Evolutionary conservation across 1,140 invertebrate genomes (phyloP), one percentile per base, ranked within the genome.

Genomic region (Chelonus insularis): DNA sequence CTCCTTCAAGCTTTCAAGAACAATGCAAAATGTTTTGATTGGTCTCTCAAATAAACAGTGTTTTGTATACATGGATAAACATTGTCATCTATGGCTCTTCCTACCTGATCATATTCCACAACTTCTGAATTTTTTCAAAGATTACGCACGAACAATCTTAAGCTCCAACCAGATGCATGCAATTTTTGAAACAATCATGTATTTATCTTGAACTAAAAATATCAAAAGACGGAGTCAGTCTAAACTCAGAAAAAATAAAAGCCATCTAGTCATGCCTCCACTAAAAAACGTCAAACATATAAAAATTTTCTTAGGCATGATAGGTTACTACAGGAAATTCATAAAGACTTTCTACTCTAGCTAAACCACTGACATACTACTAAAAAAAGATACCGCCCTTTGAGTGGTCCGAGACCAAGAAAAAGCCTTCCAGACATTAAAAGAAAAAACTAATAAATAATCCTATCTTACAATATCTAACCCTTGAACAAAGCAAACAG

Each of bases 141-240:
- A 16, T 14, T 58, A 2, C 12, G 56, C n/a, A 25, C 32, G 5
- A 5, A 32, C 41, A 47, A 16, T 2, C 16, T 58, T 1, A 58
- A 32, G 5, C 56, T 48, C 1, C 29, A 58, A 45, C 56, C 25
- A 0, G 56, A 58, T n/a, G n/a, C n/a, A n/a, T n/a, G n/a, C n/a
- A n/a, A n/a, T n/a, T n/a, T n/a, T n/a, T n/a, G n/a, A 29, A 41
- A 18, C 7, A 54, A 4, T 62, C 67, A 57, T 57, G 71, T 1
- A 9, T 60, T 32, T 79, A 77, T 43, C 67, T 84, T 6, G 82
- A 5, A 2, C 37, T 12, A 5, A 5, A 12, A 2, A 39, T 39
- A 2, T 39, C 37, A 9, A 9, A 5, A n/a, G 37, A 39, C 1
- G 37, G 37, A 5, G 37, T 39, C 2, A 39, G 6, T 4, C 37